Conservation (phyloP, 2,888 invertebrate species). For the Leptodirus hochenwartii region DNA sequence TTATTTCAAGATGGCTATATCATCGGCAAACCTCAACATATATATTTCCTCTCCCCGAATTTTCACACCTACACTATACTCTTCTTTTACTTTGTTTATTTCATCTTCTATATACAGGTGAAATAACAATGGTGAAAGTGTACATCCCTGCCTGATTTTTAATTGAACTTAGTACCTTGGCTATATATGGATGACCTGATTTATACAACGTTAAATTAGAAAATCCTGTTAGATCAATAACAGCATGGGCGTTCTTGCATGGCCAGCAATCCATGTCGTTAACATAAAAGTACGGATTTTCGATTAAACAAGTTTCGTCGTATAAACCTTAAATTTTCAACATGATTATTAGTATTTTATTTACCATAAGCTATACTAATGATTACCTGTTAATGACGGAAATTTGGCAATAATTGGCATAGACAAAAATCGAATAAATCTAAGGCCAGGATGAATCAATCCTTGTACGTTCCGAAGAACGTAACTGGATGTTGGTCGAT, state of each 20-base stretch:
- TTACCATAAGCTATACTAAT: constrained; percentile 4
- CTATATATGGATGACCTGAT: constrained; percentile 37
- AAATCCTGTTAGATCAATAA: constrained; percentile 45
- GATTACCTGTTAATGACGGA: constrained; percentile 52
- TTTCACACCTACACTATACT: too few species aligned
- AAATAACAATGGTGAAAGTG: too few species aligned
- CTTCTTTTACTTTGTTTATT: too few species aligned
- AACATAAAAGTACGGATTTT: constrained; percentile 68
- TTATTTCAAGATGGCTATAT: too few species aligned
- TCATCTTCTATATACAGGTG: too few species aligned
- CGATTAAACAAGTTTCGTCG: constrained; percentile 68
- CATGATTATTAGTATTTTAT: constrained; percentile 3
- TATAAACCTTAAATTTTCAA: constrained; percentile 41
- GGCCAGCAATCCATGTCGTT: constrained; percentile 75
- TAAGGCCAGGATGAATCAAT: constrained; percentile 64
- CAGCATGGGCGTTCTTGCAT: constrained; percentile 49
- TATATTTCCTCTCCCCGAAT: too few species aligned
- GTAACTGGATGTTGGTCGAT: constrained; percentile 44
- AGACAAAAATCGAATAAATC: constrained; percentile 49
- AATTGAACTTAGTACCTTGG: constrained; percentile 33
- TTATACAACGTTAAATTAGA: constrained; percentile 31
- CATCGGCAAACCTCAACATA: too few species aligned
- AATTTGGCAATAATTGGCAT: constrained; percentile 59
- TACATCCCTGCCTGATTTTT: too few species aligned
- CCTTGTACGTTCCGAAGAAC: constrained; percentile 57